Conservation (phyloP, 2,797 vertebrate genomes). For the Huso huso region DNA sequence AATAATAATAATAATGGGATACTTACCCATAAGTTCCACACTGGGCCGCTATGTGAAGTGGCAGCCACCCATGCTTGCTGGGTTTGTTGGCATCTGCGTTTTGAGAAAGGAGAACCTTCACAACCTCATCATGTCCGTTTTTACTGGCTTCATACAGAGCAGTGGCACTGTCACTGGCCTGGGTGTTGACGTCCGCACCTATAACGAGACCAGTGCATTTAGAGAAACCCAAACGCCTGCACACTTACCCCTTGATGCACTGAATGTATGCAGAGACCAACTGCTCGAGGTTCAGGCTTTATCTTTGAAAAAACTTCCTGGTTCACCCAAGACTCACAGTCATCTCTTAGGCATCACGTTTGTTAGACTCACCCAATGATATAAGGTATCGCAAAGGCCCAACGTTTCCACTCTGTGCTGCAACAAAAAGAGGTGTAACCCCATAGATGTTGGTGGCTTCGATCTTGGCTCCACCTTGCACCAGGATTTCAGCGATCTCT, state of each 20-base stretch:
- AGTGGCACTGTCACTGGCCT: conserved; percentile 73
- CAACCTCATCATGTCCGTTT: conserved; percentile 66
- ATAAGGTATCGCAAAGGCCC: conserved; percentile 71
- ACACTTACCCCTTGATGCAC: no score
- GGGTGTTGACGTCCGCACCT: conserved; percentile 86
- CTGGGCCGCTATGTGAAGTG: conserved; percentile 81
- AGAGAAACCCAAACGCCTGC: no score
- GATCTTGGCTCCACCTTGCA: conserved; percentile 71
- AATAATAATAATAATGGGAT: neutral
- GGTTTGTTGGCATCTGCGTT: conserved; percentile 84
- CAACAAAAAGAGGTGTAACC: conserved; percentile 80
- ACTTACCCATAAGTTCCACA: conserved; percentile 81
- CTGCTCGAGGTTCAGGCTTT: no score
- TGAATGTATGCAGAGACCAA: no score
- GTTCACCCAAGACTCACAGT: no score
- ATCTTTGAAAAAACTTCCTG: no score
- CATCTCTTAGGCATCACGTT: neutral
- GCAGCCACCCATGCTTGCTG: conserved; percentile 72
- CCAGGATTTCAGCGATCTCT: conserved; percentile 73
- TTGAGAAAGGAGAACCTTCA: conserved; percentile 70
- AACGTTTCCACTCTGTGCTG: conserved; percentile 76
- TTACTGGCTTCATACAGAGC: conserved; percentile 83
- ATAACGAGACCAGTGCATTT: conserved; percentile 13
- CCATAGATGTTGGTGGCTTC: conserved; percentile 76
- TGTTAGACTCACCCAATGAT: conserved; percentile 62